A percentile compares a stretch with the other conserved stretches of the same genome.
phyloP scores from a whole-genome alignment of 2,888 invertebrate species.

The Phytoseiulus persimilis region DNA sequence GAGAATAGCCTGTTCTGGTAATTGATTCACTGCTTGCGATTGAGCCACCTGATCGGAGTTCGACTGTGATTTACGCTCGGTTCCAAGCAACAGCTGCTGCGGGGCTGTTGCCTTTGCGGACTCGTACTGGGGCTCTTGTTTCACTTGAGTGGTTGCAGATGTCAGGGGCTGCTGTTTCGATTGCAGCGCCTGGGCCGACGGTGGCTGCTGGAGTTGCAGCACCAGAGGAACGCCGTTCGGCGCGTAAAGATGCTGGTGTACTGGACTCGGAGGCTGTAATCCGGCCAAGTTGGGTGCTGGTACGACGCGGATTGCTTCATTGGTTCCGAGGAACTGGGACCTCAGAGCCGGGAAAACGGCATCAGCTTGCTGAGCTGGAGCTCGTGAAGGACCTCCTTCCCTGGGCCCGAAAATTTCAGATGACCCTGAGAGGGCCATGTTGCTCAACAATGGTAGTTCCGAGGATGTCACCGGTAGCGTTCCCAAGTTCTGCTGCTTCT shows the following conservation, averaged over 20 bases:
- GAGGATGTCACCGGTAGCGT: not conserved
- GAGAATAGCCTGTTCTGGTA: too few relatives aligned
- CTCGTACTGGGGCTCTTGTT: too few relatives aligned
- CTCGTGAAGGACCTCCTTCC: not conserved
- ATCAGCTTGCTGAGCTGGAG: not conserved
- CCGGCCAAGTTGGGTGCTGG: slow-evolving; percentile 13
- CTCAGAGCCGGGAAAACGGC: too few relatives aligned
- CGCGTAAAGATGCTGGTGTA: not conserved
- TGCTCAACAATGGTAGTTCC: not conserved
- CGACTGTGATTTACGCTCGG: too few relatives aligned
- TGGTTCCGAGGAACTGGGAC: not conserved
- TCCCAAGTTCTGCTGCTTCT: not conserved
- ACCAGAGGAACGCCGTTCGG: too few relatives aligned
- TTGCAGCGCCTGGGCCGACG: too few relatives aligned
- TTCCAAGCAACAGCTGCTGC: too few relatives aligned
- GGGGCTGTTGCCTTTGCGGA: too few relatives aligned
- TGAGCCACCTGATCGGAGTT: not conserved
- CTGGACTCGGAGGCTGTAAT: not conserved
- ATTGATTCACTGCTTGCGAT: not conserved
- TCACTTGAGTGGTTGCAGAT: too few relatives aligned
- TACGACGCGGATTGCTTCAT: not conserved
- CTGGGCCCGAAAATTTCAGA: not conserved
- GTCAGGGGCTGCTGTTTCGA: not conserved
- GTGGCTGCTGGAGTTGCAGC: not conserved
- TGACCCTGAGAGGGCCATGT: not conserved